A percentile compares a stretch with the other conserved stretches of the same genome.
Evolutionary conservation across 2,113 vertebrate genomes (phyloP).

Genomic region (Narcine bancroftii): DNA sequence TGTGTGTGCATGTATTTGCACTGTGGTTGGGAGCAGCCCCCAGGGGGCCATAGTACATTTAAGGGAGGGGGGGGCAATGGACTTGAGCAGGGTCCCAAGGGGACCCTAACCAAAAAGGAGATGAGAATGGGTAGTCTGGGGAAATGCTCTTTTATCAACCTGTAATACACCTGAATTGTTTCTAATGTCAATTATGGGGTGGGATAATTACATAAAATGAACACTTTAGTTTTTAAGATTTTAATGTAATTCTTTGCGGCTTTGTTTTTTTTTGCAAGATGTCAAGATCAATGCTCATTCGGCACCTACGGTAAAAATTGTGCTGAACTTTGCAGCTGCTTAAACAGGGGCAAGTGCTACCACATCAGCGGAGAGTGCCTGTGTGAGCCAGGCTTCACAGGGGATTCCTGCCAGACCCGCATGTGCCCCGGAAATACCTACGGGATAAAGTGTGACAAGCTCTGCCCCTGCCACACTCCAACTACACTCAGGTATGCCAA

Average conservation of each 20-base stretch:
- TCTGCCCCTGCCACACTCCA: conserved; percentile 71
- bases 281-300: conserved; percentile 84
- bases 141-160: too few relatives aligned
- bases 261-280: conserved; percentile 54
- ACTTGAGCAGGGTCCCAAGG: too few relatives aligned
- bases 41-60: too few relatives aligned
- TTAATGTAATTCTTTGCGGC: background rate
- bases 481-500: conserved; percentile 73
- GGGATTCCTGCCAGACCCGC: conserved; percentile 71
- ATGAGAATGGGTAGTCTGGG: too few relatives aligned
- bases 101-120: too few relatives aligned
- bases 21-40: too few relatives aligned
- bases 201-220: too few relatives aligned
- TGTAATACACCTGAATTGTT: too few relatives aligned
- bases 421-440: conserved; percentile 74
- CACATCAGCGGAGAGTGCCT: conserved; percentile 78
- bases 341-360: conserved; percentile 77
- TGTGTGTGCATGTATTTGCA: too few relatives aligned
- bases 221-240: too few relatives aligned
- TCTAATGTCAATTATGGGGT: too few relatives aligned
- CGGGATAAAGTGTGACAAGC: conserved; percentile 76
- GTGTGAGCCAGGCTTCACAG: conserved; percentile 79
- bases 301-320: conserved; percentile 72
- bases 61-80: too few relatives aligned
- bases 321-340: conserved; percentile 68